phyloP scores from a whole-genome alignment of 2,113 vertebrate species.

The Scomber japonicus region DNA sequence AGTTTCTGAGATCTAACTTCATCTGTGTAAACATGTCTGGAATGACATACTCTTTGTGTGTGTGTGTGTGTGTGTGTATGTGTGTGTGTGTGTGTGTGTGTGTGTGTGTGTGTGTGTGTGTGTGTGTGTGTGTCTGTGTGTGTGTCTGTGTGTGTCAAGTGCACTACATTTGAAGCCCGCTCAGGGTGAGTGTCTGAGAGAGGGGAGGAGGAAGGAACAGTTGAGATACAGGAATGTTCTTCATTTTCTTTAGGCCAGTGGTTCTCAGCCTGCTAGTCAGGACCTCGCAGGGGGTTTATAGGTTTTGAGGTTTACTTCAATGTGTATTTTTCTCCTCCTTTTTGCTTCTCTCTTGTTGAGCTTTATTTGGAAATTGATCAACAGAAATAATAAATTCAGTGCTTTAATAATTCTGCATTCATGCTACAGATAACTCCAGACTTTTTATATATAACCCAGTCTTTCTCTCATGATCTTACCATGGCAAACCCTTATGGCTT shows the following conservation, averaged over 20 bases:
- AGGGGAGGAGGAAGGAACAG: not conserved
- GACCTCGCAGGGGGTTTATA: not conserved
- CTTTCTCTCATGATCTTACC: too few relatives aligned
- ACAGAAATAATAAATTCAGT: not conserved
- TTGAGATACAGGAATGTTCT: slow-evolving; percentile 8
- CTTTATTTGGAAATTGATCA: not conserved
- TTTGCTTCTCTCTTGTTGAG: not conserved
- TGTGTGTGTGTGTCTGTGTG: slow-evolving; percentile 23
- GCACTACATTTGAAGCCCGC: slow-evolving; percentile 21
- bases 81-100: slow-evolving; percentile 23
- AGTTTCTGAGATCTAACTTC: slow-evolving; percentile 66
- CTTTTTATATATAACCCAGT: too few relatives aligned
- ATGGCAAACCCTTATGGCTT: too few relatives aligned
- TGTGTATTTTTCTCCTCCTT: not conserved
- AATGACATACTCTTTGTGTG: slow-evolving; percentile 45
- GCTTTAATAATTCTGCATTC: not conserved
- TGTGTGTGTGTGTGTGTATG: not conserved
- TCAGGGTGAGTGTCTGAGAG: slow-evolving; percentile 25
- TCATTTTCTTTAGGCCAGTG: slow-evolving; percentile 8
- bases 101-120: slow-evolving; percentile 35
- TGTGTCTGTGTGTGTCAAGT: slow-evolving; percentile 32
- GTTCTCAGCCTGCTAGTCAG: slow-evolving; percentile 8
- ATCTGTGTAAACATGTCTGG: slow-evolving; percentile 77
- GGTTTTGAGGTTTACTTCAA: not conserved
- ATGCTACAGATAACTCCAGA: not conserved